Conservation (phyloP, 2,888 invertebrate genomes). For the Dysmachus trigonus region DNA sequence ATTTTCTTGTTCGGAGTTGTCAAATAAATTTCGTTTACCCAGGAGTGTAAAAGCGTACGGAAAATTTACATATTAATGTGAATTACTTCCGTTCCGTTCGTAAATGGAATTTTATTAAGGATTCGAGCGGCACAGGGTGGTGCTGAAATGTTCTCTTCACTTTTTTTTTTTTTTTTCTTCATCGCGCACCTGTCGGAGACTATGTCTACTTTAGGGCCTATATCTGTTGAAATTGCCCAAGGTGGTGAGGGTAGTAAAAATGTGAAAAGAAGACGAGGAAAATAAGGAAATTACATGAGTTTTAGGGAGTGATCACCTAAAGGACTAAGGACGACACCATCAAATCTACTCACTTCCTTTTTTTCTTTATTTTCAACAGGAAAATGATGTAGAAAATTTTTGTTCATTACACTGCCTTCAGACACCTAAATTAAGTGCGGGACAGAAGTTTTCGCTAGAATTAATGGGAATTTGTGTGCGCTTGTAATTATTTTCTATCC, state of each 20-base stretch:
- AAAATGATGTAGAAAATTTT: not conserved
- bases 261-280: not conserved
- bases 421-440: not conserved
- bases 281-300: not conserved
- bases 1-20: not conserved
- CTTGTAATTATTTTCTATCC: not conserved
- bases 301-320: not conserved
- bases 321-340: not conserved
- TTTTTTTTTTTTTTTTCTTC: no score
- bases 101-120: not conserved
- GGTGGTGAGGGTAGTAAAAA: not conserved
- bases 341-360: not conserved
- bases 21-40: constrained; percentile 6
- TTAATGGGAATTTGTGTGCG: not conserved
- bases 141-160: no score
- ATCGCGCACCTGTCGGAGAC: not conserved
- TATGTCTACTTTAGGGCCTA: not conserved
- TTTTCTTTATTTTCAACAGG: not conserved
- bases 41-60: not conserved
- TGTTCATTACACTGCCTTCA: not conserved
- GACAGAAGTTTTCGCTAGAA: not conserved
- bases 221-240: not conserved
- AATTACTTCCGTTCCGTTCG: not conserved
- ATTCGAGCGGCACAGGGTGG: not conserved
- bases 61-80: constrained; percentile 18